Evolutionary conservation across 2,797 vertebrate species (phyloP), one percentile per base, ranked within the genome.

Genomic region (Manis pentadactyla): DNA sequence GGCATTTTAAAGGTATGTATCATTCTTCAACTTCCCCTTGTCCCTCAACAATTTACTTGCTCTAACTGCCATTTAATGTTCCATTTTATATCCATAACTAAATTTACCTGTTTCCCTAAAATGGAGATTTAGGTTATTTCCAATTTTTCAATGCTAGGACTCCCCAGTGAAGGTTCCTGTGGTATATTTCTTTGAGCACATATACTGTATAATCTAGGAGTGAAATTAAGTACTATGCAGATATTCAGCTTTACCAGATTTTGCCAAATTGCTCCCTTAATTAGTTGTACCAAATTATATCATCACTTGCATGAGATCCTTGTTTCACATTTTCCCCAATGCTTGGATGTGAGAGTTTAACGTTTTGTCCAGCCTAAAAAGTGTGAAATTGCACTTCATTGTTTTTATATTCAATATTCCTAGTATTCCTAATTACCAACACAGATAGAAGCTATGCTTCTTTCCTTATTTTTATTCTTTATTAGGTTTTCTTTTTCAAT

Each of bases 401-500:
- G 59, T 83, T 85, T 85, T 92, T 87, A 37, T 79, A 61, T 73
- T 42, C 66, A 87, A 37, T 31, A 55, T 87, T 37, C 7, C 57
- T 92, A 87, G 27, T 81, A 81, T 69, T 49, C 17, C 17, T 94
- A 66, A 53, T 68, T 89, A 66, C 17, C 49, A 42, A 39, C n/a
- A 31, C 7, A 61, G 31, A 74, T n/a, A 89, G 15, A 64, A 27
- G 12, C 53, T 84, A 12, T 66, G 15, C 13, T 88, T 63, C 37
- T 68, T 68, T 49, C 34, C 15, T 79, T 77, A 77, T 66, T 84
- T 71, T 94, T 11, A 27, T 84, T 86, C 55, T 34, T 91, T 75
- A 92, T 29, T 95, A 46, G 34, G 31, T 42, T 85, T 97, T 71
- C 5, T 37, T 92, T 69, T 83, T 94, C 64, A 77, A 9, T 84